Conservation (phyloP, 1,140 invertebrate species). For the Andricus grossulariae region DNA sequence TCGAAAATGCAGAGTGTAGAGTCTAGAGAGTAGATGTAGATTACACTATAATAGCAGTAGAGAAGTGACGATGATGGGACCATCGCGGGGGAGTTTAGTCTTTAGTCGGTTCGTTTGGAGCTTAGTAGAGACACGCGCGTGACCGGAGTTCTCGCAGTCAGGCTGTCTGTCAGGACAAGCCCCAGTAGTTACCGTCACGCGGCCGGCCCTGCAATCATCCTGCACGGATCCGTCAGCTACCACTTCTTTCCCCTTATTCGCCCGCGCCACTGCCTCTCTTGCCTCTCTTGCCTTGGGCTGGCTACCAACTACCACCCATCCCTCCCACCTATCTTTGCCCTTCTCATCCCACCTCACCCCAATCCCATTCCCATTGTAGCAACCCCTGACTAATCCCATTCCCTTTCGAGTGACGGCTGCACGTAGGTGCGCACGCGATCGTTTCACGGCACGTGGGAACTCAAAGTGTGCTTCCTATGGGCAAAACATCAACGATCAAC, state of each 20-base stretch:
- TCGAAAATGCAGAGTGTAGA: too few relatives aligned
- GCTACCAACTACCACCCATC: slow-evolving; percentile 24
- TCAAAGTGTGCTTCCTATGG: slow-evolving; percentile 66
- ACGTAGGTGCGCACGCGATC: slow-evolving; percentile 70
- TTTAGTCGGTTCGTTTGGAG: slow-evolving; percentile 48
- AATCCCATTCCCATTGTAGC: slow-evolving; percentile 53
- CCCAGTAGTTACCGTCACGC: slow-evolving; percentile 74
- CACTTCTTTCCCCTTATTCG: slow-evolving; percentile 6
- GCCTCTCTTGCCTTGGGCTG: slow-evolving; percentile 23
- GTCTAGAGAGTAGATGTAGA: slow-evolving; percentile 16
- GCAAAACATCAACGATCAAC: slow-evolving; percentile 73
- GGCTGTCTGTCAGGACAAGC: slow-evolving; percentile 68
- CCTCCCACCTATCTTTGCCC: slow-evolving; percentile 34
- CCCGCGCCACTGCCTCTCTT: slow-evolving; percentile 2
- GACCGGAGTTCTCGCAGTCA: slow-evolving; percentile 56
- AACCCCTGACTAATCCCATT: slow-evolving; percentile 70
- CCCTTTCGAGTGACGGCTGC: slow-evolving; percentile 66
- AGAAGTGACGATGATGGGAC: slow-evolving; percentile 48
- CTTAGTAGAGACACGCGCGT: slow-evolving; percentile 61
- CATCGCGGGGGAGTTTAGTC: slow-evolving; percentile 48
- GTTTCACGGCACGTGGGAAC: slow-evolving; percentile 69
- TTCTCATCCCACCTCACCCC: slow-evolving; percentile 35
- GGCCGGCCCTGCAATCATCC: slow-evolving; percentile 69
- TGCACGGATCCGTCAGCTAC: slow-evolving; percentile 52
- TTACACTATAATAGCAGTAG: slow-evolving; percentile 13